These are phyloP conservation scores for Aramus guarauna DNA, from an alignment of 2,113 vertebrate species.

Conservation along the genomic window DNA sequence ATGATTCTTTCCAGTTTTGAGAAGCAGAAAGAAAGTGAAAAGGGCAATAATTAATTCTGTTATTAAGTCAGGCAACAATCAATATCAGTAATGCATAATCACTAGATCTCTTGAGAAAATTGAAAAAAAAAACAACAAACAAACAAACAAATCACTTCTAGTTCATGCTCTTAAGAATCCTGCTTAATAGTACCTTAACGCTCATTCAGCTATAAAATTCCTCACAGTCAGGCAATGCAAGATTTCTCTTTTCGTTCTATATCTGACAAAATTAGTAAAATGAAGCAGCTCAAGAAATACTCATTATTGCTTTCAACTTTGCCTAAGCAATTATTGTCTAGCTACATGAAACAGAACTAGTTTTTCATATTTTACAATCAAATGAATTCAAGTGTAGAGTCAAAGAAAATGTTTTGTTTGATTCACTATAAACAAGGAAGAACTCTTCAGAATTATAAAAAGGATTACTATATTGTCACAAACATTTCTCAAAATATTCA, in stretches of 20 bases:
- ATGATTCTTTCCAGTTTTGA: neutral
- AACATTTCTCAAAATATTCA: neutral
- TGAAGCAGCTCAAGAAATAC: neutral
- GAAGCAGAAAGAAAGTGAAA: constrained; percentile 10
- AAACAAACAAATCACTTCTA: neutral
- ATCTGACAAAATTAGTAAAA: neutral
- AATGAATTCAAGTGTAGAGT: too few species aligned
- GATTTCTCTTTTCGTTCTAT: neutral
- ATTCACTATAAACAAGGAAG: neutral
- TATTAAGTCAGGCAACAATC: constrained; percentile 18
- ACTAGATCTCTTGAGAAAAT: neutral
- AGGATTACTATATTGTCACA: neutral
- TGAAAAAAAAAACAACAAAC: too few species aligned
- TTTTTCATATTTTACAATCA: neutral
- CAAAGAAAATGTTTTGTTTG: neutral
- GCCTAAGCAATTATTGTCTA: neutral
- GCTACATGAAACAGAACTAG: neutral
- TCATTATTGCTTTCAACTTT: neutral
- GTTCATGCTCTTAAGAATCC: neutral
- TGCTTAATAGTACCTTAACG: neutral
- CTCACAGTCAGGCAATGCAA: neutral
- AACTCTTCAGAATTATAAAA: neutral
- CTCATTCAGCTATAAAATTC: neutral
- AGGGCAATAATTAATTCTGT: neutral
- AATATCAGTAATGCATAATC: neutral